phyloP scores from a whole-genome alignment of 1,140 invertebrate genomes.

The Drosophila insularis region DNA sequence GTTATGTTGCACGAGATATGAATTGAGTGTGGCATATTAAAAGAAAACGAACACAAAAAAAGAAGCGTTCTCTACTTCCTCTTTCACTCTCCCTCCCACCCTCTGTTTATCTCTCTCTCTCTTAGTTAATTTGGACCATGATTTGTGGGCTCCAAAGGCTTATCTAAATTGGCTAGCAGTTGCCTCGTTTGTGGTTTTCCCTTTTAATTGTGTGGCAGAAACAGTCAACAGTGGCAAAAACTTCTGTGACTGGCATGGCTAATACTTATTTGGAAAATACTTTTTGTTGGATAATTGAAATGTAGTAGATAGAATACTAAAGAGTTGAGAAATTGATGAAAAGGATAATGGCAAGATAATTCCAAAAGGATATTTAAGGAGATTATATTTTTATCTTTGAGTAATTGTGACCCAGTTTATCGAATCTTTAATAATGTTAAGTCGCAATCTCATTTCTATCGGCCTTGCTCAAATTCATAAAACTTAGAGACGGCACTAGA shows the following conservation, averaged over 20 bases:
- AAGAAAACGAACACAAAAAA: neutral
- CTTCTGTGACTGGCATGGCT: constrained; percentile 57
- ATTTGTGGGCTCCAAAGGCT: constrained; percentile 37
- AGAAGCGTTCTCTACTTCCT: constrained; percentile 1
- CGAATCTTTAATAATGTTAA: no score
- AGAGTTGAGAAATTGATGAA: neutral
- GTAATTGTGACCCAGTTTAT: no score
- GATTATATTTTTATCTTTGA: no score
- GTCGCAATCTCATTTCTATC: no score
- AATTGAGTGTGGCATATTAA: constrained; percentile 58
- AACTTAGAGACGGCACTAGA: constrained; percentile 55
- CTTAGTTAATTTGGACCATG: constrained; percentile 11
- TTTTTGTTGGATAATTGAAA: constrained; percentile 28
- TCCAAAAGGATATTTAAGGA: neutral
- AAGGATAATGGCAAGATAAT: neutral
- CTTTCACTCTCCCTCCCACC: neutral
- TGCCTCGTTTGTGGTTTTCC: constrained; percentile 47
- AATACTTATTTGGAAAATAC: constrained; percentile 33
- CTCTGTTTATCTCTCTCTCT: neutral
- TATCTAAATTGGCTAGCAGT: constrained; percentile 73
- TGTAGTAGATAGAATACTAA: constrained; percentile 1
- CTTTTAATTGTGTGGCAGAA: constrained; percentile 50
- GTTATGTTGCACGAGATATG: constrained; percentile 80
- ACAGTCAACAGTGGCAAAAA: neutral
- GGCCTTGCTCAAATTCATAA: no score